phyloP scores from a whole-genome alignment of 2,888 invertebrate species.

The Nomada ferruginata region DNA sequence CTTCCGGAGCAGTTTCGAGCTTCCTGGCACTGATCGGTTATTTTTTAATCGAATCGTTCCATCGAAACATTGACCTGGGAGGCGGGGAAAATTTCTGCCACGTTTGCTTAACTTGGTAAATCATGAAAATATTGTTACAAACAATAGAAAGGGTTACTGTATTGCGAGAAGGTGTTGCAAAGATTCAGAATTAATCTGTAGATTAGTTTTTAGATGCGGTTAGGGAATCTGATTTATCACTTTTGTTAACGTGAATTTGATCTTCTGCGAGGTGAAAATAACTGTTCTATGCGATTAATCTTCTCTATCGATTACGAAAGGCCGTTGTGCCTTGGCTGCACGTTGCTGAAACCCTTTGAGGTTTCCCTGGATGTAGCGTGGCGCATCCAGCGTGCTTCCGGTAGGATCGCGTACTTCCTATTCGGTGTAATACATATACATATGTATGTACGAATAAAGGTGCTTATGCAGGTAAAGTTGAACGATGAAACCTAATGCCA shows the following conservation, averaged over 20 bases:
- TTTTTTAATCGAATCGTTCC: slow-evolving; percentile 28
- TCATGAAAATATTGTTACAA: too few species aligned
- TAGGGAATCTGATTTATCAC: background rate
- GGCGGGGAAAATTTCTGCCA: too few species aligned
- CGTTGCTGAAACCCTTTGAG: slow-evolving; percentile 31
- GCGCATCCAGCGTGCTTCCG: slow-evolving; percentile 57
- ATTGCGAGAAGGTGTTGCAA: too few species aligned
- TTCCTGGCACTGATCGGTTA: slow-evolving; percentile 51
- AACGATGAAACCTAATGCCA: slow-evolving; percentile 44
- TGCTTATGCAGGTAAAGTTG: slow-evolving; percentile 16
- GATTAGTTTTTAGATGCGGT: too few species aligned
- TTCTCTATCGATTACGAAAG: slow-evolving; percentile 13
- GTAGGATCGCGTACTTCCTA: slow-evolving; percentile 48
- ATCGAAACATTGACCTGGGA: too few species aligned
- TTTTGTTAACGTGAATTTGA: background rate
- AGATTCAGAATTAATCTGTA: too few species aligned
- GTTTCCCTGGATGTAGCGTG: slow-evolving; percentile 25
- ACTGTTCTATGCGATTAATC: background rate
- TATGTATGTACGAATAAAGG: slow-evolving; percentile 25
- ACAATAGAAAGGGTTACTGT: too few species aligned
- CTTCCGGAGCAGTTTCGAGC: slow-evolving; percentile 64
- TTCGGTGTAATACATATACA: background rate
- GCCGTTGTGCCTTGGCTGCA: background rate
- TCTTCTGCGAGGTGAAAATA: background rate
- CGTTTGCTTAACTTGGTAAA: too few species aligned